Evolutionary conservation across 2,113 vertebrate genomes (phyloP).

Genomic region (Pteronura brasiliensis): DNA sequence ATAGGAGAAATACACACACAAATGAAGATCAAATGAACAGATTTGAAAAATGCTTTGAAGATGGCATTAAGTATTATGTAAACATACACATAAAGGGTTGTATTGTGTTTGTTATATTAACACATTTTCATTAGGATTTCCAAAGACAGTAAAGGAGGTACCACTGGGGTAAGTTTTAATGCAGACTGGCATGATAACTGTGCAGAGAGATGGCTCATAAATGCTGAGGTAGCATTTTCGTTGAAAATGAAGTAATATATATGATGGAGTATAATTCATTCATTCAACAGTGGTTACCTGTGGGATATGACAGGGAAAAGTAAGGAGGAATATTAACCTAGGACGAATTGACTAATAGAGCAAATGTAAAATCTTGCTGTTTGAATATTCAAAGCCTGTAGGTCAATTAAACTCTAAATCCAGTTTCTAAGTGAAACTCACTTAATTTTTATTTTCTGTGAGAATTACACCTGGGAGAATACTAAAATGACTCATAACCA

Average conservation of each 20-base stretch:
- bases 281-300: neutral
- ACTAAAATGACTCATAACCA: constrained; percentile 16
- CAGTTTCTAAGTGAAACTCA: constrained; percentile 40
- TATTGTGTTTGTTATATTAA: constrained; percentile 22
- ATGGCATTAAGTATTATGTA: neutral
- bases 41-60: constrained; percentile 13
- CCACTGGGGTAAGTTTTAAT: neutral
- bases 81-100: neutral
- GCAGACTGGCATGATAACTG: neutral
- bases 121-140: constrained; percentile 11
- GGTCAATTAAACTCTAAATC: constrained; percentile 39
- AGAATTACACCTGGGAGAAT: constrained; percentile 28
- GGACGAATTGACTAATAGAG: constrained; percentile 5
- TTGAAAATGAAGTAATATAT: constrained; percentile 17
- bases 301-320: neutral
- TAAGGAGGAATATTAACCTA: neutral
- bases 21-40: neutral
- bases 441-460: constrained; percentile 55
- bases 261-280: constrained; percentile 1
- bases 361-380: neutral
- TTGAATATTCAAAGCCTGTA: constrained; percentile 9
- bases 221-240: neutral
- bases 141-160: neutral
- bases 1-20: neutral
- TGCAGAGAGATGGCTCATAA: neutral